Base-by-base conservation (phyloP, 2,888 invertebrate genomes). In the Operophtera brumata region DNA sequence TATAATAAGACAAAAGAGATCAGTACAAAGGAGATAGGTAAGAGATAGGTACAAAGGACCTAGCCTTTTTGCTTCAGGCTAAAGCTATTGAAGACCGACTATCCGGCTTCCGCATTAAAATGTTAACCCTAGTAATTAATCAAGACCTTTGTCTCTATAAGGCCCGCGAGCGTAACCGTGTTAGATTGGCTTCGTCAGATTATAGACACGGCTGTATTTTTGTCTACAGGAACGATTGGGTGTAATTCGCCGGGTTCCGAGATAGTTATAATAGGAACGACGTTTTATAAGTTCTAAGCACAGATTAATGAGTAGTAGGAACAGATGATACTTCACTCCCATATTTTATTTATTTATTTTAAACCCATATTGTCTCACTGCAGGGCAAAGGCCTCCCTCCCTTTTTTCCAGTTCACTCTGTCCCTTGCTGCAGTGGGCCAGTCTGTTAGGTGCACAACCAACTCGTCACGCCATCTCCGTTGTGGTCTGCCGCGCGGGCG, bases 181-280 rank as follows among this genome's bases (percentile, higher is more conserved):
- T 12, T 13, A 28, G 43, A 77, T 77, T 70, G 69, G 67, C 72
- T 71, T 77, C 77, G 67, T 77, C 75, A 77, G 65, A 73, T 65
- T 65, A 70, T 70, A 70, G 72, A 72, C 77, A 77, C 77, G 77
- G 42, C 47, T 54, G 58, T 11, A 25, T 20, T 44, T 44, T 36
- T 34, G 8, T 35, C 26, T 13, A 37, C 26, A 28, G 30, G 11
- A 20, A 20, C 34, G 12, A 45, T 41, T 42, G 41, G 37, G 11
- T 26, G 25, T 40, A 20, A 52, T 42, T 26, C n/a, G 8, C 34
- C 44, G 7, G 32, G 34, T 30, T 47, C 1, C 4, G 11, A 1
- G 20, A 42, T 53, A 53, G 52, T 53, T 52, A 41, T 47, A 47
- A 53, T 53, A 47, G 14, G 36, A 47, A 47, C n/a, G 26, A 45